These are phyloP conservation scores for Drosophila buzzatii DNA, from an alignment of 2,888 invertebrate genomes.

Conservation along the genomic window DNA sequence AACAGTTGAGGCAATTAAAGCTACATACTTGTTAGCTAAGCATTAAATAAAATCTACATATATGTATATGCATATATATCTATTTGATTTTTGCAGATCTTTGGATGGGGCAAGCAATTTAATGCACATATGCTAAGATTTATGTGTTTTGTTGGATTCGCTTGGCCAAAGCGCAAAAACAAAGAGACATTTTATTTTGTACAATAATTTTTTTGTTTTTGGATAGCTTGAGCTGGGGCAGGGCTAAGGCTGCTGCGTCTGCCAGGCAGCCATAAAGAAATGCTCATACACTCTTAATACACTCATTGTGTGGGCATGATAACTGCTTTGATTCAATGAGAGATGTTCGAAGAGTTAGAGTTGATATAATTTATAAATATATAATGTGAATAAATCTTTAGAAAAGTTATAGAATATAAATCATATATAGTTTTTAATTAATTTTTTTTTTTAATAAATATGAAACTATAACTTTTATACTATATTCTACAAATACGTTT, in stretches of 20 bases:
- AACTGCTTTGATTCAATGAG: background rate
- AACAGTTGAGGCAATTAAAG: constrained; percentile 60
- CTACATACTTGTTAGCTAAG: constrained; percentile 11
- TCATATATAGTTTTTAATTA: too few species aligned
- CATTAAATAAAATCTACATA: constrained; percentile 13
- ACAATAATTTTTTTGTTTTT: constrained; percentile 45
- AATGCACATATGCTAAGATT: constrained; percentile 78
- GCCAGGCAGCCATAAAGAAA: constrained; percentile 62
- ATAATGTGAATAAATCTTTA: too few species aligned
- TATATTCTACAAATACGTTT: too few species aligned
- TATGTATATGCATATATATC: background rate
- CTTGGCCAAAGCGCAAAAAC: constrained; percentile 70
- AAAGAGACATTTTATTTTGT: constrained; percentile 78
- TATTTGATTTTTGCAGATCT: constrained; percentile 22
- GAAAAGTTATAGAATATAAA: too few species aligned
- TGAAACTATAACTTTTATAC: too few species aligned
- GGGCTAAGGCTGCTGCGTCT: constrained; percentile 33
- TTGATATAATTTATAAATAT: background rate
- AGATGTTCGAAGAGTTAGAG: background rate
- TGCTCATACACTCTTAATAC: constrained; percentile 30
- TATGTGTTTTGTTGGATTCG: constrained; percentile 74
- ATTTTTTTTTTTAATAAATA: too few species aligned
- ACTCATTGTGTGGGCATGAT: background rate
- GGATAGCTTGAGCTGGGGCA: constrained; percentile 10
- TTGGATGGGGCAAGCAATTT: constrained; percentile 51